Base-by-base conservation (phyloP, 2,797 vertebrate genomes). In the Cryptoprocta ferox region DNA sequence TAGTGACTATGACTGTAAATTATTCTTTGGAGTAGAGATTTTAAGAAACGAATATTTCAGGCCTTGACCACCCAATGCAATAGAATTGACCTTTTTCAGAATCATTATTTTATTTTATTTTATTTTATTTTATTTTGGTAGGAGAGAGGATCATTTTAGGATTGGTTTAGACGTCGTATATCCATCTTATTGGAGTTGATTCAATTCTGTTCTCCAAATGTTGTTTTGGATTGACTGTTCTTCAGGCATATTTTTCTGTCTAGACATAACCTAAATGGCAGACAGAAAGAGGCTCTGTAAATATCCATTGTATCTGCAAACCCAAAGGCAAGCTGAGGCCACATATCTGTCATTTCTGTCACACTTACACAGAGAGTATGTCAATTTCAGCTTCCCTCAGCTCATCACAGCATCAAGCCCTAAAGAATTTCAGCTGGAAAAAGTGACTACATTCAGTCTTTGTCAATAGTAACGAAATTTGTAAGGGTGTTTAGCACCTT, bases 261-360 rank as follows among this genome's bases (percentile, higher is more conserved):
- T 97, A 97, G 96, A 94, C 84, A 79, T 59, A 97, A 87, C 76
- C 81, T 95, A 95, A 97, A 82, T 70, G 76, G 89, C 89, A 97
- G 96, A 78, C 84, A 81, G 86, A 16, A 95, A 76, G 50, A 39
- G 37, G 24, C 5, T 76, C 53, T 90, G 81, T 82, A 92, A 94
- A 94, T 92, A 93, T 93, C 89, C 90, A 93, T 76, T 81, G 56
- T 66, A 87, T 94, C 91, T 97, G 76, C 70, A 93, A 94, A 81
- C 11, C n/a, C 14, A 37, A 66, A 81, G 80, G 50, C 50, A 83
- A 86, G 39, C 86, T 83, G 73, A 65, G 81, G 79, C 24, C 61
- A 70, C 42, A 28, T 76, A 87, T 68, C 76, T 85, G 53, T 85
- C 61, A 65, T 88, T 92, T 92, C 79, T 65, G 16, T 45, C 68